These are phyloP conservation scores for Hemistola chrysoprasaria DNA, from an alignment of 2,888 invertebrate species.

Conservation along the genomic window DNA sequence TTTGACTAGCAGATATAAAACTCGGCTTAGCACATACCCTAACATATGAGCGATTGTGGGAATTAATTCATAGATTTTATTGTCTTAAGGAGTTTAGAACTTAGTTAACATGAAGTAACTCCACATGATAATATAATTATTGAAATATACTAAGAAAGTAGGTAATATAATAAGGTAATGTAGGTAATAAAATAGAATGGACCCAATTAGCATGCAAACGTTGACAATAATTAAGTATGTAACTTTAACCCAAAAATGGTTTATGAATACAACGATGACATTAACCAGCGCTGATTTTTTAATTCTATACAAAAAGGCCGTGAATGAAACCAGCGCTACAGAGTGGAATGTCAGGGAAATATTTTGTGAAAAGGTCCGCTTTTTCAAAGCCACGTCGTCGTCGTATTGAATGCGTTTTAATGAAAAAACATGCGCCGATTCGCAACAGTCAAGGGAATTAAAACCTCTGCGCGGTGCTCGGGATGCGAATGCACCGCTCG, in stretches of 20 bases:
- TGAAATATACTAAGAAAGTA: no score
- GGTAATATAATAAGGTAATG: no score
- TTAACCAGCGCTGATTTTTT: constrained; percentile 46
- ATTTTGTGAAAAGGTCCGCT: constrained; percentile 77
- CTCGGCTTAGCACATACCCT: no score
- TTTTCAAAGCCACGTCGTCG: constrained; percentile 78
- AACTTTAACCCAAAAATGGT: constrained; percentile 7
- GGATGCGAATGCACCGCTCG: constrained; percentile 63
- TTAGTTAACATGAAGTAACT: no score
- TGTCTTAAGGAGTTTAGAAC: no score
- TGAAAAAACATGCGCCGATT: constrained; percentile 82
- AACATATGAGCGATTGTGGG: no score
- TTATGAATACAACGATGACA: constrained; percentile 26
- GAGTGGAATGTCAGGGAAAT: constrained; percentile 72
- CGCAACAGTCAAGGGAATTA: constrained; percentile 81
- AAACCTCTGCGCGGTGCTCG: constrained; percentile 66
- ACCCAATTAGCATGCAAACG: no score
- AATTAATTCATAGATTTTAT: no score
- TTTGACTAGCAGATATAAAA: no score
- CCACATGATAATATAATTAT: no score
- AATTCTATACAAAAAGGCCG: constrained; percentile 52
- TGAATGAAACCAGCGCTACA: constrained; percentile 58
- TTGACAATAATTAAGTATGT: constrained; percentile 4
- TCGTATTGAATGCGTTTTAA: constrained; percentile 82
- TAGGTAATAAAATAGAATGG: no score